Evolutionary conservation across 2,113 vertebrate genomes (phyloP).

Genomic region (Poeciliopsis occidentalis): DNA sequence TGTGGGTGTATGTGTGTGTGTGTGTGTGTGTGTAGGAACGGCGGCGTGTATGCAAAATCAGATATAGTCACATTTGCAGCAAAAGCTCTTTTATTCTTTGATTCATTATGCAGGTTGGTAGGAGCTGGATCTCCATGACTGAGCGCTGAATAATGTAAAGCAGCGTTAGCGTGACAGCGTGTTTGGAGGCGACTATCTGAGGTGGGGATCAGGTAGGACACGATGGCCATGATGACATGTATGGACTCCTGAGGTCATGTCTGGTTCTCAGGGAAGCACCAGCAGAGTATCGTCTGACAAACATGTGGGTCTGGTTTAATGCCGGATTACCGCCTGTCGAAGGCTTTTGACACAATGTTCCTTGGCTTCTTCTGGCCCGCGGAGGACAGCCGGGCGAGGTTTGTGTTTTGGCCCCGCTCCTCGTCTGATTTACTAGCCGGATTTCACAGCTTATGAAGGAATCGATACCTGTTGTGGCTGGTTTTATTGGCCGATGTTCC

Average conservation of each 20-base stretch:
- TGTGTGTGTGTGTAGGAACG: conserved; percentile 2
- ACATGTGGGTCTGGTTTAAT: conserved; percentile 70
- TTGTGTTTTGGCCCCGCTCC: conserved; percentile 2
- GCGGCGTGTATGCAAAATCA: conserved; percentile 28
- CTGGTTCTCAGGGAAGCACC: conserved; percentile 57
- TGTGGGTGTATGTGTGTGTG: conserved; percentile 2
- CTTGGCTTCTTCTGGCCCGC: conserved; percentile 30
- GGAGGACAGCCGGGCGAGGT: neutral
- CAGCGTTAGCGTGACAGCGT: conserved; percentile 39
- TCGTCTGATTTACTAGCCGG: conserved; percentile 6
- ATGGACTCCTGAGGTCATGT: conserved; percentile 68
- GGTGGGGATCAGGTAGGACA: conserved; percentile 62
- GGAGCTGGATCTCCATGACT: conserved; percentile 45
- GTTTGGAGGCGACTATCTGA: conserved; percentile 50
- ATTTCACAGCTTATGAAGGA: neutral
- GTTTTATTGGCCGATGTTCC: neutral
- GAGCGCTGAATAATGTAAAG: conserved; percentile 67
- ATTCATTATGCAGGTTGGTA: conserved; percentile 65
- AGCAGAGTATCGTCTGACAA: conserved; percentile 61
- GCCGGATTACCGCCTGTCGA: conserved; percentile 56
- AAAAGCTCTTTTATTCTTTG: conserved; percentile 49
- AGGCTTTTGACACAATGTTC: conserved; percentile 30
- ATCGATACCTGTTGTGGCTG: neutral
- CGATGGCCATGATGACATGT: conserved; percentile 46
- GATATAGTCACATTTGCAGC: conserved; percentile 53